Conservation (phyloP, 2,113 vertebrate species). For the Elephantulus edwardii region DNA sequence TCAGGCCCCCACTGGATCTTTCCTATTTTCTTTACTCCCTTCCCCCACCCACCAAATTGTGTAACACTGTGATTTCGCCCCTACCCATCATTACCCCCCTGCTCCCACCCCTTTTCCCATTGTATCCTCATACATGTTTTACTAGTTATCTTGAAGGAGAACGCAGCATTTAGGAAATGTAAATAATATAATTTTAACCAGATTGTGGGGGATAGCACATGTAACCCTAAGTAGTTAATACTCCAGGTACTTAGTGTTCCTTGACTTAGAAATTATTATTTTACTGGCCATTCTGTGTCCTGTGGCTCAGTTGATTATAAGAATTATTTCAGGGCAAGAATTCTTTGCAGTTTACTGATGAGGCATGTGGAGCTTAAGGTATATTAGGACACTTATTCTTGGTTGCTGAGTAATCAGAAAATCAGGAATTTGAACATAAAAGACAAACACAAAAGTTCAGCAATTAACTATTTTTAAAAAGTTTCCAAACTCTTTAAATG, state of each 20-base stretch:
- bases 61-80: no score
- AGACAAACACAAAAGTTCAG: background rate
- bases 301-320: background rate
- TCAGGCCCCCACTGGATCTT: no score
- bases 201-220: background rate
- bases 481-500: conserved; percentile 8
- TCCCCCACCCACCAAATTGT: no score
- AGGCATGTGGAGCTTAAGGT: background rate
- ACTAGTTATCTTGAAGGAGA: conserved; percentile 5
- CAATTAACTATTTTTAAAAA: background rate
- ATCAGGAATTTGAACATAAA: conserved; percentile 29
- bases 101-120: no score
- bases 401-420: background rate
- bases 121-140: no score
- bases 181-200: background rate
- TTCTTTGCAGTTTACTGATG: background rate
- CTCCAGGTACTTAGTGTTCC: background rate
- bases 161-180: background rate
- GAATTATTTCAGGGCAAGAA: background rate
- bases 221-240: background rate
- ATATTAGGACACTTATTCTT: background rate
- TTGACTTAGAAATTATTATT: background rate
- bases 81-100: no score
- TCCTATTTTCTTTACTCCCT: no score
- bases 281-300: background rate